Percentiles rank a stretch among this genome's conserved stretches.
Evolutionary conservation across 2,888 invertebrate species (phyloP).

Genomic region (Pyrrhosoma nymphula): DNA sequence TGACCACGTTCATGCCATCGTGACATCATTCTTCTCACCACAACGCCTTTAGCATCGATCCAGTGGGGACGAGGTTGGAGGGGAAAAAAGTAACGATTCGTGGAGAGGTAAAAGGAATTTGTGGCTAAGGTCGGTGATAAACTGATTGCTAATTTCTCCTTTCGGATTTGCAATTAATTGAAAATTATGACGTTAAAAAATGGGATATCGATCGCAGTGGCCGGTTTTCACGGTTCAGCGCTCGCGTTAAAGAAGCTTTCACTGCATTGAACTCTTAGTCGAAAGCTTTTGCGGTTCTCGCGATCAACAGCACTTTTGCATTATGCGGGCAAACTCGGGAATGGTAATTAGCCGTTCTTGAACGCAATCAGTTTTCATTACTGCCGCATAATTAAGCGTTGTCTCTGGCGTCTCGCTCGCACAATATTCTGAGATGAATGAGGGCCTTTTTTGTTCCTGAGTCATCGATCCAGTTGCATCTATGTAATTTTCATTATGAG

Average conservation of each 20-base stretch:
- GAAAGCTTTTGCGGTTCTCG: not conserved
- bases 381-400: not conserved
- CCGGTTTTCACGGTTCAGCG: not conserved
- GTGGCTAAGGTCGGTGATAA: not conserved
- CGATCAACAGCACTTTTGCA: not conserved
- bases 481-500: too few relatives aligned
- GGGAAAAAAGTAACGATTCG: not conserved
- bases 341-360: not conserved
- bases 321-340: not conserved
- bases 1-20: not conserved
- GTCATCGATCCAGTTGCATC: not conserved
- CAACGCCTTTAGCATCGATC: not conserved
- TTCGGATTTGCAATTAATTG: not conserved
- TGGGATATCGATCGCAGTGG: not conserved
- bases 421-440: not conserved
- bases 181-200: not conserved
- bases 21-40: not conserved
- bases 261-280: not conserved
- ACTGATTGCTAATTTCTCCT: not conserved
- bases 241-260: not conserved
- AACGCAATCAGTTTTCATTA: not conserved
- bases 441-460: not conserved
- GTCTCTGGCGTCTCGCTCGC: not conserved
- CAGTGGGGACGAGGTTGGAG: not conserved
- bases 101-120: not conserved